Evolutionary conservation across 2,113 vertebrate species (phyloP), one percentile per base, ranked within the genome.

Genomic region (Nannospalax galili): DNA sequence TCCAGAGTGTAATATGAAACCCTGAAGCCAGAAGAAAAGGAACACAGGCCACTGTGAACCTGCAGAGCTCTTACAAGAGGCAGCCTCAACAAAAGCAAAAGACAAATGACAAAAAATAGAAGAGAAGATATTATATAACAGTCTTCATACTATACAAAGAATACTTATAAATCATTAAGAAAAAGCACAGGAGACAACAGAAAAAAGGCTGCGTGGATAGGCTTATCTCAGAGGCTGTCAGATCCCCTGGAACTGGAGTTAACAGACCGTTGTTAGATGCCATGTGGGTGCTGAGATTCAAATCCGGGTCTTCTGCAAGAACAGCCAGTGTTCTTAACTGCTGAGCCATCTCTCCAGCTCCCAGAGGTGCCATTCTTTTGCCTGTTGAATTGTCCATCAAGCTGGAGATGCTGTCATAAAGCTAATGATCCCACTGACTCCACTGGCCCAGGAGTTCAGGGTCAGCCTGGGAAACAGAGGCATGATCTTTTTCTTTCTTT

Each of bases 11-110:
- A 14, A 24, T 37, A 1, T 19, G 84, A 90, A 40, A 52, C 42
- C 16, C 90, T 26, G 87, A 87, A 64, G 81, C 67, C 20, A 84
- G 24, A 85, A 93, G 69, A n/a, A 32, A 70, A 93, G 60, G 52
- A 15, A 12, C 15, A 20, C 14, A 20, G 56, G n/a, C 65, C 69
- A 4, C 1, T 30, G 60, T 42, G 35, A 77, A 77, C 67, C 37
- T 58, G 67, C 56, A 22, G 45, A 56, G 37, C 64, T 37, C 37
- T 42, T 81, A 40, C 75, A 20, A 62, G 26, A 90, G 84, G 19
- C 7, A 10, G 35, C 30, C 6, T 67, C 26, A 67, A 30, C 64
- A 78, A 77, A 85, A 81, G 56, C 48, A 17, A 81, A 78, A 86
- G 32, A 24, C 58, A 80, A 70, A 48, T 45, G 60, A 87, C 60